Conservation (phyloP, 2,888 invertebrate genomes). For the Horisme vitalbata region DNA sequence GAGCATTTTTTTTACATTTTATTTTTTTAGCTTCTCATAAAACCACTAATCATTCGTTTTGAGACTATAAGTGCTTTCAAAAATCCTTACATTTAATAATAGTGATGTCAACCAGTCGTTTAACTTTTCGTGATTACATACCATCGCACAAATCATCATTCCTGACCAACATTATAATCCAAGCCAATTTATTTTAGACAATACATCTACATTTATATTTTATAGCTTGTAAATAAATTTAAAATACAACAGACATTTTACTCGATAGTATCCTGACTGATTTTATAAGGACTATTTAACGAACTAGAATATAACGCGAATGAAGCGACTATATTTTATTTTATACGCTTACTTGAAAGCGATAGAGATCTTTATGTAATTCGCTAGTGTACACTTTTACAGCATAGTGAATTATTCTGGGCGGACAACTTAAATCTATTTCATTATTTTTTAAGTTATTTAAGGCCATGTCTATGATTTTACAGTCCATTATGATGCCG, state of each 20-base stretch:
- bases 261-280: conserved; percentile 25
- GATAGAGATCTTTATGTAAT: conserved; percentile 66
- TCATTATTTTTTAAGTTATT: conserved; percentile 25
- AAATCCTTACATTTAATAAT: no score
- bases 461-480: conserved; percentile 30
- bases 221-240: conserved; percentile 26
- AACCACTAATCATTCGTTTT: no score
- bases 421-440: conserved; percentile 34
- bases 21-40: conserved; percentile 7
- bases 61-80: no score
- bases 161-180: conserved; percentile 19
- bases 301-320: conserved; percentile 43
- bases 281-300: conserved; percentile 37
- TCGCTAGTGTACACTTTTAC: conserved; percentile 48
- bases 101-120: conserved; percentile 14
- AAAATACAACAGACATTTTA: conserved; percentile 31
- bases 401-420: conserved; percentile 48
- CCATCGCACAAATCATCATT: conserved; percentile 20
- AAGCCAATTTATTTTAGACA: conserved; percentile 24
- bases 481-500: conserved; percentile 11
- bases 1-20: conserved; percentile 18
- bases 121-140: conserved; percentile 13
- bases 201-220: conserved; percentile 18
- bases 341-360: conserved; percentile 39
- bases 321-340: conserved; percentile 51